Evolutionary conservation across 2,113 vertebrate species (phyloP).

Genomic region (Apus apus): DNA sequence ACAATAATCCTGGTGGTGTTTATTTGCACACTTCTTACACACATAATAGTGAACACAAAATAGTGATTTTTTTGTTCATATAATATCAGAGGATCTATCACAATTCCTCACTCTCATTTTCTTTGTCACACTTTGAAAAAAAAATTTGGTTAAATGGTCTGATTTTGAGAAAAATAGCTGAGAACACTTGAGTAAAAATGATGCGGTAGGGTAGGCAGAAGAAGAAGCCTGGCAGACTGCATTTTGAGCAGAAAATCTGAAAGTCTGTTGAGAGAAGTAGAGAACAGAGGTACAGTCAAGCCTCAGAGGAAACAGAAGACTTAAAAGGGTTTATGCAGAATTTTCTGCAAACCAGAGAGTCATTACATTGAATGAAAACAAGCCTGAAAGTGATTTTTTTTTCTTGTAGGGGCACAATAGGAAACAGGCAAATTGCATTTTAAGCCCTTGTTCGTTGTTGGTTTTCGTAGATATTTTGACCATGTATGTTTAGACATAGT

Average conservation of each 20-base stretch:
- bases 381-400: not conserved
- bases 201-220: not conserved
- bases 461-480: not conserved
- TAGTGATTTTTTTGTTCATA: not conserved
- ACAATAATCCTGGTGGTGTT: fast-evolving
- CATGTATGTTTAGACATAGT: not conserved
- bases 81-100: not conserved
- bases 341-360: not conserved
- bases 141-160: not conserved
- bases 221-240: not conserved
- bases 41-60: not conserved
- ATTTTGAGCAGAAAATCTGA: not conserved
- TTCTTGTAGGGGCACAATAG: not conserved
- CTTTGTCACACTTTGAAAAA: not conserved
- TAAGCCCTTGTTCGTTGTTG: not conserved
- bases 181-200: not conserved
- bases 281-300: not conserved
- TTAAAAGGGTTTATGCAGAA: not conserved
- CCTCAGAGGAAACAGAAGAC: not conserved
- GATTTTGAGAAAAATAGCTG: not conserved
- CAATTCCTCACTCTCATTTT: not conserved
- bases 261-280: not conserved
- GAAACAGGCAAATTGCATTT: not conserved
- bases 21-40: not conserved
- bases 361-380: not conserved